Evolutionary conservation across 2,888 invertebrate genomes (phyloP).

Genomic region (Lagria hirta): DNA sequence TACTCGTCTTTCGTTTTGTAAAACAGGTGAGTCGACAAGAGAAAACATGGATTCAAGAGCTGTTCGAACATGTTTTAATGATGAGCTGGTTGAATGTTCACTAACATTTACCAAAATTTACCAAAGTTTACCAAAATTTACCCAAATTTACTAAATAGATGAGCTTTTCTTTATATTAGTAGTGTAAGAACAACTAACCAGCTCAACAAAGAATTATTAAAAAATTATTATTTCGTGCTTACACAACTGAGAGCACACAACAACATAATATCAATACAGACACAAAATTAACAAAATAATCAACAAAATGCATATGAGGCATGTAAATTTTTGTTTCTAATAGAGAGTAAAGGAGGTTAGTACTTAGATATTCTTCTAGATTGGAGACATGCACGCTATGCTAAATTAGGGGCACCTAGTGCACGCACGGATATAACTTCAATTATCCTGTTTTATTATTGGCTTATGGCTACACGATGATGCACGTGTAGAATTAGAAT

Average conservation of each 20-base stretch:
- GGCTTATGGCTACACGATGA: slow-evolving; percentile 29
- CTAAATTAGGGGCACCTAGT: slow-evolving; percentile 35
- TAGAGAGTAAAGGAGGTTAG: slow-evolving; percentile 39
- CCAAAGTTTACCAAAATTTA: too few relatives aligned
- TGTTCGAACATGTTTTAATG: slow-evolving; percentile 16
- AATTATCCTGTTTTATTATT: slow-evolving; percentile 30
- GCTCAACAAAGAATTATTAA: too few relatives aligned
- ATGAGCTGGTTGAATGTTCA: slow-evolving; percentile 18
- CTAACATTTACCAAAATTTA: too few relatives aligned
- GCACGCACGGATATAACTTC: slow-evolving; percentile 37
- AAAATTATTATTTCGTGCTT: too few relatives aligned
- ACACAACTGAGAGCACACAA: slow-evolving; percentile 27
- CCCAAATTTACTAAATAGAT: too few relatives aligned
- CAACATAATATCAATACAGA: too few relatives aligned
- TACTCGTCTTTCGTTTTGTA: slow-evolving; percentile 35
- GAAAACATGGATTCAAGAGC: too few relatives aligned
- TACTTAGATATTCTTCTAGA: slow-evolving; percentile 31
- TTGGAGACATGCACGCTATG: slow-evolving; percentile 41
- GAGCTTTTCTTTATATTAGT: too few relatives aligned
- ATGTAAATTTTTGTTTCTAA: slow-evolving; percentile 22
- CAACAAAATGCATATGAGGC: slow-evolving; percentile 23
- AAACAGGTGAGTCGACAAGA: slow-evolving; percentile 42
- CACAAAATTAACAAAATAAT: slow-evolving; percentile 13
- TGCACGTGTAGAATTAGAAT: slow-evolving; percentile 30
- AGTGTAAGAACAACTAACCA: too few relatives aligned